Conservation (phyloP, 2,888 invertebrate species). For the Agrenia bidenticulata region DNA sequence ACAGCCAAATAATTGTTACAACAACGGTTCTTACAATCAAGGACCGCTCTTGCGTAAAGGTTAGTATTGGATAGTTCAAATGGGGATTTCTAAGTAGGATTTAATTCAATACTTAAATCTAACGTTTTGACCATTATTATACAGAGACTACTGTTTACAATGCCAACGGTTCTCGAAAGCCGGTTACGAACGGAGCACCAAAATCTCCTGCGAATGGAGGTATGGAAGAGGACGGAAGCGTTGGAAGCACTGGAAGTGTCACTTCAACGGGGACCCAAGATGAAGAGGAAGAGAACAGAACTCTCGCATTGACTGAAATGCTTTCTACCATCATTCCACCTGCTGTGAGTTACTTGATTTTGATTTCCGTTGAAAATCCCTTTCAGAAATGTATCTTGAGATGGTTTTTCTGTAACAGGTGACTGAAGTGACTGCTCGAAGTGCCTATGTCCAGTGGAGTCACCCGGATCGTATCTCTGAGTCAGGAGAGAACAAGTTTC, state of each 20-base stretch:
- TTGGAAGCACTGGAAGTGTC: conserved; percentile 66
- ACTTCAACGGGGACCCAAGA: conserved; percentile 60
- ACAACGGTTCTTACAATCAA: conserved; percentile 37
- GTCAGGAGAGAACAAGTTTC: conserved; percentile 59
- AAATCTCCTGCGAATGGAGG: conserved; percentile 55
- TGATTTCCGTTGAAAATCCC: background rate
- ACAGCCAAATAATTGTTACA: conserved; percentile 33
- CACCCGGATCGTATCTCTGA: conserved; percentile 63
- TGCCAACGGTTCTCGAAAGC: conserved; percentile 55
- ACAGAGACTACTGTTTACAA: conserved; percentile 36
- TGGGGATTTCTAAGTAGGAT: background rate
- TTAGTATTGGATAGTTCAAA: conserved; percentile 34
- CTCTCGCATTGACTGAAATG: conserved; percentile 65
- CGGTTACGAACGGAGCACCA: conserved; percentile 50
- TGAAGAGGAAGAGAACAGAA: conserved; percentile 68
- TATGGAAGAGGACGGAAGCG: conserved; percentile 59
- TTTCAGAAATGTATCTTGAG: background rate
- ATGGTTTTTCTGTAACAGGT: conserved; percentile 62
- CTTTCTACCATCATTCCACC: conserved; percentile 74
- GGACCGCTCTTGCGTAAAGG: conserved; percentile 60
- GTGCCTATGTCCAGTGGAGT: conserved; percentile 82
- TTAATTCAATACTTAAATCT: too few species aligned
- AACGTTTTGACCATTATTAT: background rate
- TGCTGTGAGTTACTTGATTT: conserved; percentile 61
- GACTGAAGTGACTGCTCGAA: conserved; percentile 77